Evolutionary conservation across 2,888 invertebrate genomes (phyloP), one percentile per base, ranked within the genome.

Genomic region (Tachina fera): DNA sequence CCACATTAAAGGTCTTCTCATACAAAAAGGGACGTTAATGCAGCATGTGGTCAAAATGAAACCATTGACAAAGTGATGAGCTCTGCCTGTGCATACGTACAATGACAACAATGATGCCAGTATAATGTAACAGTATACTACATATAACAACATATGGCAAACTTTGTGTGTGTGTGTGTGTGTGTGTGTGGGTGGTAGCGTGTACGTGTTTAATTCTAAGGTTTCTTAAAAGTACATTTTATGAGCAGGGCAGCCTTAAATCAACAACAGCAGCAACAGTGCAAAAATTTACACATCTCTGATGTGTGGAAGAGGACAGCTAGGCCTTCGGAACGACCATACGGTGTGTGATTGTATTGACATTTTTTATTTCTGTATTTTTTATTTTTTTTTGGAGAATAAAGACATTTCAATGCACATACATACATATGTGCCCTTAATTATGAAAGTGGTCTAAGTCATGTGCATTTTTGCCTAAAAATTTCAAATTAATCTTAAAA

Each of bases 21-120:
- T 6, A 31, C 45, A 63, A 67, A 31, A 82, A 70, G 53, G 56
- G 49, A 70, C 65, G 41, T 49, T 51, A 63, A 70, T 76, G 76
- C 51, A 76, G 70, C 82, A 82, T 82, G 76, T 82, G 76, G 82
- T 71, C 71, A 71, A 81, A 60, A 74, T 61, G 49, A 51, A 75
- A 61, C 63, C 76, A 63, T 45, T 53, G 70, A 49, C 61, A 22
- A 63, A 31, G 31, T 70, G 70, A 63, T 82, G 81, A 75, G 68
- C n/a, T 11, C 31, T 9, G 67, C n/a, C 2, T 31, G 2, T 6
- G 0, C 1, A 0, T 31, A 31, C 31, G 31, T 31, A 31, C 63
- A 53, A 70, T 65, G 65, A 68, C 39, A 47, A 60, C 68, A 51
- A 14, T 49, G 51, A 11, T 78, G 67, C 39, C 68, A 60, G 77